A percentile compares a stretch with the other conserved stretches of the same genome.
phyloP scores from a whole-genome alignment of 2,797 vertebrate species.

The Podargus strigoides region DNA sequence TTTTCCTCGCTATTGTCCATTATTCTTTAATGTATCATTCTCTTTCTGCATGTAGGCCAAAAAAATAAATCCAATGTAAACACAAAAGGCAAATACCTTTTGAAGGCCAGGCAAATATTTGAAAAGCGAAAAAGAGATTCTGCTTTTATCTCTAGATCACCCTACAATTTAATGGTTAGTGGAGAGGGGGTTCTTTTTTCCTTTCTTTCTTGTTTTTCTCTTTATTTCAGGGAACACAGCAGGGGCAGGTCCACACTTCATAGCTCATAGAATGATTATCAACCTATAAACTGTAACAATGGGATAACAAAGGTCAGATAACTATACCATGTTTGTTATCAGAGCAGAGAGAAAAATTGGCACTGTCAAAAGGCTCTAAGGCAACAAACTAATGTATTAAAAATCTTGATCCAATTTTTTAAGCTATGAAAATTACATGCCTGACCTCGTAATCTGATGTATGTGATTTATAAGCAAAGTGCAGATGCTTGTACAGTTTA shows the following conservation, averaged over 20 bases:
- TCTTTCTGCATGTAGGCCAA: conserved; percentile 71
- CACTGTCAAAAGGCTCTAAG: background rate
- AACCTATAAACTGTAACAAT: conserved; percentile 82
- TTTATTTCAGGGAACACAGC: conserved; percentile 35
- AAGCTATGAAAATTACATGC: background rate
- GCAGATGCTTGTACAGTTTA: background rate
- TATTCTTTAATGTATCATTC: conserved; percentile 73
- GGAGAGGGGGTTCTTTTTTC: background rate
- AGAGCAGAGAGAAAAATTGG: background rate
- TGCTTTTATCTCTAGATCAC: conserved; percentile 70
- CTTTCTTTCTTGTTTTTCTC: background rate
- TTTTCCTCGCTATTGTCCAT: conserved; percentile 44
- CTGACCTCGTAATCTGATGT: background rate
- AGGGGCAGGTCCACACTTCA: conserved; percentile 81
- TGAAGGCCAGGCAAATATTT: conserved; percentile 91
- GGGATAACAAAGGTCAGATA: conserved; percentile 79
- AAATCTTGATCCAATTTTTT: background rate
- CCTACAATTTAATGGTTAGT: conserved; percentile 64
- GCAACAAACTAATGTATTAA: background rate
- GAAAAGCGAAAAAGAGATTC: conserved; percentile 77
- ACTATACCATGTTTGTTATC: background rate
- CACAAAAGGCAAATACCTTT: conserved; percentile 82
- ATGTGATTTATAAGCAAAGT: background rate
- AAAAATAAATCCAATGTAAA: conserved; percentile 81
- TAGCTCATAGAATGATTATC: conserved; percentile 74